Conservation (phyloP, 2,113 vertebrate species). For the Campylomormyrus tamandua region DNA sequence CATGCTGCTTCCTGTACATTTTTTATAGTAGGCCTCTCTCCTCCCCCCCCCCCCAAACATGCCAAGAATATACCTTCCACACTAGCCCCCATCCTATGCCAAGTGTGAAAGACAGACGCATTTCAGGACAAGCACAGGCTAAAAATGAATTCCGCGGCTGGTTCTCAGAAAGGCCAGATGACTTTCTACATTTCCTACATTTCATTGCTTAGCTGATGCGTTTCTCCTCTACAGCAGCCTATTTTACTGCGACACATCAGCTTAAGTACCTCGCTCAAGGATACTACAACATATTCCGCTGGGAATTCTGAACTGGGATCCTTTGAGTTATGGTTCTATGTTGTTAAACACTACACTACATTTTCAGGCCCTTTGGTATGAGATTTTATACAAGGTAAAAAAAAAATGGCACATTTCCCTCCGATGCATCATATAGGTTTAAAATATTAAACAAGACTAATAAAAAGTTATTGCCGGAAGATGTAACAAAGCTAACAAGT, state of each 20-base stretch:
- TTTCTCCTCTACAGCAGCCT: background rate
- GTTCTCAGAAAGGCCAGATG: background rate
- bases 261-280: background rate
- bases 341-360: background rate
- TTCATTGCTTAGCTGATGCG: background rate
- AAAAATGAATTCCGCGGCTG: background rate
- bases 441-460: slow-evolving; percentile 3
- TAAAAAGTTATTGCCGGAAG: background rate
- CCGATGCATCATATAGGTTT: background rate
- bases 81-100: background rate
- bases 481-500: background rate
- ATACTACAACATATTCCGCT: background rate
- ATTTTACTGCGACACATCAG: background rate
- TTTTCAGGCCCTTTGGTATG: background rate
- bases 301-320: background rate
- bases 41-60: background rate
- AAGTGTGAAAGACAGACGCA: background rate
- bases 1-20: background rate
- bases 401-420: background rate
- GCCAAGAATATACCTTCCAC: background rate
- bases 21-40: background rate
- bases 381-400: background rate
- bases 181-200: background rate
- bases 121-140: background rate
- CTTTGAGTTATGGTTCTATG: background rate